Evolutionary conservation across 1,140 invertebrate genomes (phyloP).

Genomic region (Conus betulinus): DNA sequence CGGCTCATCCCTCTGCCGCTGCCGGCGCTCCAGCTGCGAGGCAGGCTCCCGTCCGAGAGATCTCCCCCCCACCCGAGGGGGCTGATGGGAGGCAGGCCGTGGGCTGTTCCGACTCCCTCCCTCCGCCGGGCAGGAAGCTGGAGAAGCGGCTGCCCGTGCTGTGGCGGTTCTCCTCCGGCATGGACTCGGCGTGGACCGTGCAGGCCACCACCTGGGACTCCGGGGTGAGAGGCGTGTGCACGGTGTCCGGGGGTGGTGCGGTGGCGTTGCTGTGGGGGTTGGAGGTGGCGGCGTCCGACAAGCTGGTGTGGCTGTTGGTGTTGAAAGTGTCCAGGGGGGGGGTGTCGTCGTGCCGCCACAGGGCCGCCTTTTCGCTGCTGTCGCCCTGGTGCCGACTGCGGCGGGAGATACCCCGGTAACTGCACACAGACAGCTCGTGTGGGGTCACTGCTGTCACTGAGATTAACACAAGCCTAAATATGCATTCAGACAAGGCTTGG

Average conservation of each 20-base stretch:
- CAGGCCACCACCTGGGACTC: constrained; percentile 37
- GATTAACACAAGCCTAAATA: no score
- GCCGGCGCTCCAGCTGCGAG: neutral
- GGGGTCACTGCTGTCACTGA: no score
- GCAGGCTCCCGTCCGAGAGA: neutral
- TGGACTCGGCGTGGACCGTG: constrained; percentile 36
- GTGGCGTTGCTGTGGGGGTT: neutral
- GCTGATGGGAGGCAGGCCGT: constrained; percentile 29
- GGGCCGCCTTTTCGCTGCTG: constrained; percentile 43
- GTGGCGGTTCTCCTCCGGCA: constrained; percentile 11
- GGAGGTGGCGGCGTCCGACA: neutral
- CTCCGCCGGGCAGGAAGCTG: constrained; percentile 26
- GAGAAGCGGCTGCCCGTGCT: constrained; percentile 39
- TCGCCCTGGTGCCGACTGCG: constrained; percentile 10
- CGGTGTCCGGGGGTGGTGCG: neutral
- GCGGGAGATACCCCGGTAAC: constrained; percentile 39
- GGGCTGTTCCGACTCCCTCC: constrained; percentile 30
- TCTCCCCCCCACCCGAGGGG: neutral
- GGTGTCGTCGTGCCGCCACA: constrained; percentile 33
- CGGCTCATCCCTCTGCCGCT: neutral
- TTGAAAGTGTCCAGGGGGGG: constrained; percentile 40
- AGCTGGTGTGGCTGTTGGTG: constrained; percentile 30
- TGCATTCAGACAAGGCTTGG: no score
- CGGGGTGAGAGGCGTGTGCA: neutral
- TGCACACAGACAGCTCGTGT: neutral